Evolutionary conservation across 2,113 vertebrate genomes (phyloP).

Genomic region (Epinephelus lanceolatus): DNA sequence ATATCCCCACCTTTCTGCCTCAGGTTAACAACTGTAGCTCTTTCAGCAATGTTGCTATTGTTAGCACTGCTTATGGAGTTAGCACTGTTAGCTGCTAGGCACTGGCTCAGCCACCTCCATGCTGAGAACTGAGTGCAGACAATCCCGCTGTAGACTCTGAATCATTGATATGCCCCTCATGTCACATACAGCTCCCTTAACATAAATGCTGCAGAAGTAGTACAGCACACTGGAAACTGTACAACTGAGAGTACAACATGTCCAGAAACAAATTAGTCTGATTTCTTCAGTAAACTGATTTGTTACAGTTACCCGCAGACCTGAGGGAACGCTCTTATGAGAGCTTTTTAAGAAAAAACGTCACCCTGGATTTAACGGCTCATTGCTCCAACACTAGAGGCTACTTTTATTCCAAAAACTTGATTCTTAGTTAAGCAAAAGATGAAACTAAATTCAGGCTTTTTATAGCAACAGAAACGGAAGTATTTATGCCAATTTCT

Average conservation of each 20-base stretch:
- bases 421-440: not conserved
- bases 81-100: no score
- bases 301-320: not conserved
- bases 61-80: no score
- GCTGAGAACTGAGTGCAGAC: no score
- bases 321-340: not conserved
- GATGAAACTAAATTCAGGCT: not conserved
- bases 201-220: not conserved
- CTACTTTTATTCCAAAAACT: not conserved
- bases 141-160: no score
- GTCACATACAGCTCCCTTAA: no score
- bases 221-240: not conserved
- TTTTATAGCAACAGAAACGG: not conserved
- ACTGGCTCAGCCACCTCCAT: no score
- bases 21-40: no score
- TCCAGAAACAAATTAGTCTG: not conserved
- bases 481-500: not conserved
- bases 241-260: not conserved
- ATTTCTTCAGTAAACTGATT: not conserved
- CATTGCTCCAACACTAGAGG: not conserved
- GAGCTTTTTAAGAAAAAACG: not conserved
- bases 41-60: no score
- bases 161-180: no score
- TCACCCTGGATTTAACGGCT: slow-evolving; percentile 9
- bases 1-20: no score